Conservation (phyloP, 2,113 vertebrate genomes). For the Addax nasomaculatus region DNA sequence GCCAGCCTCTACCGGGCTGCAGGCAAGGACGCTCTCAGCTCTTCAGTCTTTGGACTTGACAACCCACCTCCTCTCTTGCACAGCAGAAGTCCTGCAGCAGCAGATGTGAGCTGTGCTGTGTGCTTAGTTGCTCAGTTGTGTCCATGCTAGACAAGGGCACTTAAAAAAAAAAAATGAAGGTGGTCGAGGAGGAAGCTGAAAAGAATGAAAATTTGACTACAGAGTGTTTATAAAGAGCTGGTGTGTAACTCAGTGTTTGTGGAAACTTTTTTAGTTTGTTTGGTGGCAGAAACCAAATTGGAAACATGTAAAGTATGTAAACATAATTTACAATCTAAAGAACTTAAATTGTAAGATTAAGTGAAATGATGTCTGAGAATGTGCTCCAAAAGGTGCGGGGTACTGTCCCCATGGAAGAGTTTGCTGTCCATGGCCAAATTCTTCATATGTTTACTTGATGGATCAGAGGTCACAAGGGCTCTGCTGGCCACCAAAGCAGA, state of each 20-base stretch:
- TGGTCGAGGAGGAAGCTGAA: neutral
- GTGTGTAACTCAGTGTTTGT: neutral
- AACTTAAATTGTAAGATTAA: neutral
- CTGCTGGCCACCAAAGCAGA: neutral
- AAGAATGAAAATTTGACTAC: neutral
- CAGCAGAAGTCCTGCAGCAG: neutral
- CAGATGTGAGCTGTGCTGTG: neutral
- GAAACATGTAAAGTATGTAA: neutral
- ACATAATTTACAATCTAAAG: slow-evolving; percentile 4
- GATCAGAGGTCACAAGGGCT: rapidly evolving
- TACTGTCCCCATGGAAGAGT: neutral
- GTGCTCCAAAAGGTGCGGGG: neutral
- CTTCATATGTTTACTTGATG: neutral
- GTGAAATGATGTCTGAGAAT: neutral
- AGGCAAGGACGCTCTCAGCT: neutral
- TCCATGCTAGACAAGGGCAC: neutral
- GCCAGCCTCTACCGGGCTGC: rapidly evolving
- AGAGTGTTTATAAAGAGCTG: neutral
- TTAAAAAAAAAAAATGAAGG: neutral
- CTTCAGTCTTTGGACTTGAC: neutral
- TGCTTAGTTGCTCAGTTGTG: neutral
- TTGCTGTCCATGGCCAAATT: neutral
- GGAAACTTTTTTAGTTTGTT: slow-evolving; percentile 36
- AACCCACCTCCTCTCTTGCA: neutral
- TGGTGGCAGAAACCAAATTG: slow-evolving; percentile 26